phyloP scores from a whole-genome alignment of 1,140 invertebrate genomes.

The Bemisia tabaci region DNA sequence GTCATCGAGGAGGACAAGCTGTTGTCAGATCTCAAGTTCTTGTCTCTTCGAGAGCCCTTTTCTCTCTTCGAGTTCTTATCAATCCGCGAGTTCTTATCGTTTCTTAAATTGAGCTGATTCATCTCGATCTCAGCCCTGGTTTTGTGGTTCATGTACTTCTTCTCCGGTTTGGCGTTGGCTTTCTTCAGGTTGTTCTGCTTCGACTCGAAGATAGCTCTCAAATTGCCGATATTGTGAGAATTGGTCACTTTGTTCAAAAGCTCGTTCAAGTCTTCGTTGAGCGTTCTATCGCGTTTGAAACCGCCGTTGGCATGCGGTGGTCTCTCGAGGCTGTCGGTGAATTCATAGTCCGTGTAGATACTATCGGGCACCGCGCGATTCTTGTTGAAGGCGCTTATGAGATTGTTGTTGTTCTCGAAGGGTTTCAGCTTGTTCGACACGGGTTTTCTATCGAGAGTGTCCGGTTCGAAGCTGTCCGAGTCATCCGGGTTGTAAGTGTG shows the following conservation, averaged over 20 bases:
- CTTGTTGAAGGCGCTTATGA: constrained; percentile 30
- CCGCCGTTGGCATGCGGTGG: constrained; percentile 45
- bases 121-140: constrained; percentile 14
- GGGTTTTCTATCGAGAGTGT: constrained; percentile 68
- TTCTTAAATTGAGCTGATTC: not conserved
- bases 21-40: constrained; percentile 12
- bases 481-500: constrained; percentile 39
- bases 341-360: constrained; percentile 17
- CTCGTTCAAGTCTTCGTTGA: constrained; percentile 8
- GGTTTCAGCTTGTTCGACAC: constrained; percentile 39
- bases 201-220: constrained; percentile 57
- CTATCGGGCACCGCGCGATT: constrained; percentile 22
- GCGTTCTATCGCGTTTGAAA: constrained; percentile 36
- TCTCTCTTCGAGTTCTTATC: not conserved
- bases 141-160: constrained; percentile 20
- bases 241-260: constrained; percentile 24
- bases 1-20: not conserved
- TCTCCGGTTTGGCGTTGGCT: constrained; percentile 14
- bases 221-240: constrained; percentile 41
- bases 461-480: constrained; percentile 64
- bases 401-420: constrained; percentile 24
- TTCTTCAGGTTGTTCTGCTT: constrained; percentile 20
- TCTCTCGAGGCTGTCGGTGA: constrained; percentile 39
- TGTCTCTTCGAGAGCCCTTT: constrained; percentile 12
- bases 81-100: not conserved